Evolutionary conservation across 1,140 invertebrate species (phyloP).

Genomic region (Brachionus angularis): DNA sequence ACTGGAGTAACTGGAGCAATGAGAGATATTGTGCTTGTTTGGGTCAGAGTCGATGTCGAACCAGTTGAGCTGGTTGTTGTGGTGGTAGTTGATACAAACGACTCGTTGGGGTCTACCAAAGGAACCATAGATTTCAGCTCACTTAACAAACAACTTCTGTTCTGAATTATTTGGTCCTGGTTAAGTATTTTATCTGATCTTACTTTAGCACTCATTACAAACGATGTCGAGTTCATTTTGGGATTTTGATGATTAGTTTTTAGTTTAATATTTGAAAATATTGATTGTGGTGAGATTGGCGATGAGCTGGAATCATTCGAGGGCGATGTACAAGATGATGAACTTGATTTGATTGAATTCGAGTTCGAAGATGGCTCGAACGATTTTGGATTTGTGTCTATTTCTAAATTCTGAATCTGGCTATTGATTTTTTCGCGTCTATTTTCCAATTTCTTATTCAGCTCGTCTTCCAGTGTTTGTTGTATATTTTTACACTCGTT

Average conservation of each 20-base stretch:
- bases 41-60: too few species aligned
- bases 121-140: constrained; percentile 11
- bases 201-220: constrained; percentile 42
- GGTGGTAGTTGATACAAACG: neutral
- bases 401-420: neutral
- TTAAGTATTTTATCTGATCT: constrained; percentile 1
- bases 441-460: constrained; percentile 17
- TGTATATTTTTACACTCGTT: neutral
- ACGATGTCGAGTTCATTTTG: constrained; percentile 8
- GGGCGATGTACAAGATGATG: constrained; percentile 2
- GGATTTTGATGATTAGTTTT: neutral
- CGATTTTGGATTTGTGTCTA: too few species aligned
- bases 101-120: neutral
- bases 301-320: neutral
- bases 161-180: neutral
- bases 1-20: too few species aligned
- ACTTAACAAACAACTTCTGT: neutral
- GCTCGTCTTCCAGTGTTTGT: neutral
- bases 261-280: constrained; percentile 23
- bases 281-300: constrained; percentile 9
- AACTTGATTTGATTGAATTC: neutral
- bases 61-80: neutral
- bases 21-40: too few species aligned
- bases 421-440: constrained; percentile 7
- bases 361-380: too few species aligned